Percentiles rank a stretch among this genome's conserved stretches.
Conservation (phyloP, 2,113 vertebrate genomes). For the Cyphomyrus discorhynchus region DNA sequence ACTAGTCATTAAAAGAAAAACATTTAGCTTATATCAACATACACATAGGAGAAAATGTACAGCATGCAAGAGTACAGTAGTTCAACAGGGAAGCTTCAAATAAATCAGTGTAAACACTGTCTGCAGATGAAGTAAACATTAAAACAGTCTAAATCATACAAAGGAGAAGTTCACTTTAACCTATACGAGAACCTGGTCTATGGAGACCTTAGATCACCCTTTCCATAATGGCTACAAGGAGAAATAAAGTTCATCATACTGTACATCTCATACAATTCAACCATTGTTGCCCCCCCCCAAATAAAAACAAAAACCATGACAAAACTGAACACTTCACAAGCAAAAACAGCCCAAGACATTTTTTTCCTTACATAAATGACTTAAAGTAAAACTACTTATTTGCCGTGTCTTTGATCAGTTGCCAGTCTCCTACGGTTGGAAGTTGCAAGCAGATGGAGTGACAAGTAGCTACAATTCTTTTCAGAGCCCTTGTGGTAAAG, state of each 20-base stretch:
- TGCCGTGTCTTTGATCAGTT: slow-evolving; percentile 34
- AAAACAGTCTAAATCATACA: slow-evolving; percentile 34
- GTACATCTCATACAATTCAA: not conserved
- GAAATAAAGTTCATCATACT: not conserved
- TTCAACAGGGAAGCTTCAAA: not conserved
- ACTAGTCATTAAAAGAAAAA: slow-evolving; percentile 43
- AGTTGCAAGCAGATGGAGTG: slow-evolving; percentile 24
- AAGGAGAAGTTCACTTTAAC: not conserved
- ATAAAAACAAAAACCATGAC: not conserved
- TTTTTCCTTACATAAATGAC: not conserved
- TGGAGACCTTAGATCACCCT: not conserved
- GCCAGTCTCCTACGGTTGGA: slow-evolving; percentile 30
- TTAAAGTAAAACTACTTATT: slow-evolving; percentile 3
- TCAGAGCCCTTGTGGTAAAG: not conserved
- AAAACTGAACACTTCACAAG: not conserved
- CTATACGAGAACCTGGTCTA: not conserved
- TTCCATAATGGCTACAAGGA: slow-evolving; percentile 3
- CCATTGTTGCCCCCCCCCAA: not conserved
- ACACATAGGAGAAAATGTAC: slow-evolving; percentile 47
- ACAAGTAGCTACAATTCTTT: not conserved
- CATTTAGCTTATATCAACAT: slow-evolving; percentile 51
- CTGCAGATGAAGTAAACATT: slow-evolving; percentile 59
- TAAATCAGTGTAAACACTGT: slow-evolving; percentile 55
- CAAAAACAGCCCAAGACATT: not conserved
- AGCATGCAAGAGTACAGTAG: slow-evolving; percentile 53